Evolutionary conservation across 2,113 vertebrate genomes (phyloP).

Genomic region (Corythornis vintsioides): DNA sequence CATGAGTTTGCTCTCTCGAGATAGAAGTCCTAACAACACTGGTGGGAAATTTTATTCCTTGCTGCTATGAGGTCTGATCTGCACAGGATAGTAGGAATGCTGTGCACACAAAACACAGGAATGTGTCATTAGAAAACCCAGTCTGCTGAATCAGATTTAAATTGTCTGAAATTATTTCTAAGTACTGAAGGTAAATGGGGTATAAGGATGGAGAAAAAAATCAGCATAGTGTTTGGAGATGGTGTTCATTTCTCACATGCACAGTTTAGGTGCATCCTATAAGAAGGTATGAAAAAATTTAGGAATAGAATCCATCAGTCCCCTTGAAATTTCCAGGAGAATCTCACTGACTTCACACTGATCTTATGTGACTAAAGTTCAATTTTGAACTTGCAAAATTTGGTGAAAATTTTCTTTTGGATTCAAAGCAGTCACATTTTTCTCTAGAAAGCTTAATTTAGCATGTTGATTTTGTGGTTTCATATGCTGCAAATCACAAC

Average conservation of each 20-base stretch:
- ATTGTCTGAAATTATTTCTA: background rate
- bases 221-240: background rate
- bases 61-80: background rate
- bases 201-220: background rate
- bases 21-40: slow-evolving; percentile 11
- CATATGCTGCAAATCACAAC: background rate
- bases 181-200: background rate
- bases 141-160: background rate
- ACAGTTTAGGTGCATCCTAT: background rate
- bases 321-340: background rate
- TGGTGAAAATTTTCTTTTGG: background rate
- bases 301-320: background rate
- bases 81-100: background rate
- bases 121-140: background rate
- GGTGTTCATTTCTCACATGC: background rate
- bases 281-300: background rate
- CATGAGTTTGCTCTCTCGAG: background rate
- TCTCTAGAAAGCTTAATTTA: background rate
- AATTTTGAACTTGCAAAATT: background rate
- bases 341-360: background rate
- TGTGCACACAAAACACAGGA: background rate
- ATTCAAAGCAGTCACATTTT: background rate
- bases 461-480: background rate
- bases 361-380: background rate
- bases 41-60: background rate